Evolutionary conservation across 2,888 invertebrate genomes (phyloP), one percentile per base, ranked within the genome.

Genomic region (Caenorhabditis sp.): DNA sequence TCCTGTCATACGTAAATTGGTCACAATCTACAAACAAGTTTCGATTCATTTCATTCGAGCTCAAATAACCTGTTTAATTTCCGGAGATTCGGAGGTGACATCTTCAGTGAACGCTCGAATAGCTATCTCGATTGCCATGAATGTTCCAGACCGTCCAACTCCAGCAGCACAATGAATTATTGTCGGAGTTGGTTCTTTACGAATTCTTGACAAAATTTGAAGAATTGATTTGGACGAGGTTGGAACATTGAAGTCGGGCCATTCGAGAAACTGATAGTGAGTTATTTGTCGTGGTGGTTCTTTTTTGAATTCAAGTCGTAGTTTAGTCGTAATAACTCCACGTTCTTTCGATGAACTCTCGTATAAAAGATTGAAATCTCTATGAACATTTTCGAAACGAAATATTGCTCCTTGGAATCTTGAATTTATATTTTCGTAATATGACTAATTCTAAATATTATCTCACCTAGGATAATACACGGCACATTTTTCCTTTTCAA

Each of bases 381-480:
- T 17, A 17, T 43, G 43, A 43, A 43, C 43, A 14, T 43, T 43
- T 10, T 43, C 43, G 12, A 43, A 43, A 43, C 43, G 43, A 43
- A 10, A 5, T 12, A 43, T 14, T 17, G 12, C 17, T 43, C 43
- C 43, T 43, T 43, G 31, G 31, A 31, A 31, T 31, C 31, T 31
- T 6, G n/a, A n/a, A n/a, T n/a, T n/a, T n/a, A n/a, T n/a, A 31
- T 31, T 6, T 6, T 31, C 10, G 31, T 31, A 17, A 49, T n/a
- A 49, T 49, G n/a, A 14, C 17, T 14, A 14, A 37, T 37, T 14
- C 10, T 49, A 19, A 49, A 14, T 49, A n/a, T 5, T 49, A 8
- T 49, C 49, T 31, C 31, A 50, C 50, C n/a, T 50, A 5, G 75
- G 75, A 37, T 69, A 70, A 36, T 77, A 77, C 49, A 73, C 69